A percentile compares a stretch with the other conserved stretches of the same genome.
Conservation (phyloP, 2,797 vertebrate genomes). For the Gymnothorax javanicus region DNA sequence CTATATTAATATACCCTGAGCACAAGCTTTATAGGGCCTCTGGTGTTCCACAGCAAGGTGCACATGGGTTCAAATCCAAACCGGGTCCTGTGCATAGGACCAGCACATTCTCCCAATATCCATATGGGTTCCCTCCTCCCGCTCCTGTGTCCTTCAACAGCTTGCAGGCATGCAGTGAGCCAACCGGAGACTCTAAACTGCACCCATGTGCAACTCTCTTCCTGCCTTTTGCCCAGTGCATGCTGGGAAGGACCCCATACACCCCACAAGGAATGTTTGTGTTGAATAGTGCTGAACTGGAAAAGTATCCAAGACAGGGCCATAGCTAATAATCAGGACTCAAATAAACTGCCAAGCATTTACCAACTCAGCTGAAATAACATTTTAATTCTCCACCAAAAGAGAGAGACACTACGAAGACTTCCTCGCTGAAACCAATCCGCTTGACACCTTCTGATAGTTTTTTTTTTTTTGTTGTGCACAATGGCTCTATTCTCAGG, state of each 20-base stretch:
- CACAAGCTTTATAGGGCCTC: too few relatives aligned
- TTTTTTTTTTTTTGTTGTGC: not conserved
- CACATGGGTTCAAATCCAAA: too few relatives aligned
- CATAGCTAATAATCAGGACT: not conserved
- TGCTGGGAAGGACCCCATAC: not conserved
- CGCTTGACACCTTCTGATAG: not conserved
- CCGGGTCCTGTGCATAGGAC: too few relatives aligned
- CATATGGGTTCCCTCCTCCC: too few relatives aligned
- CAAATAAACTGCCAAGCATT: not conserved
- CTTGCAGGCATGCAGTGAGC: too few relatives aligned
- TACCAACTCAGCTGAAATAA: not conserved
- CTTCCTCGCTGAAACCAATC: not conserved
- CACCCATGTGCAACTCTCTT: too few relatives aligned
- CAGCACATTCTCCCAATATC: too few relatives aligned
- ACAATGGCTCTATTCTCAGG: slow-evolving; percentile 5
- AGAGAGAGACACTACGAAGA: slow-evolving; percentile 39
- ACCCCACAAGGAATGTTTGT: not conserved
- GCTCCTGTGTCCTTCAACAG: too few relatives aligned
- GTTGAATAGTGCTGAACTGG: not conserved
- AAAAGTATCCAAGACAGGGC: not conserved
- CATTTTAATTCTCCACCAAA: slow-evolving; percentile 35
- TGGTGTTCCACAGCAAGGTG: too few relatives aligned
- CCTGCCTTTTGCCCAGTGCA: too few relatives aligned
- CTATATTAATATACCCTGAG: too few relatives aligned
- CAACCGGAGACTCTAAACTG: too few relatives aligned